Evolutionary conservation across 1,140 invertebrate genomes (phyloP).

Genomic region (Zaprionus tsacasi): DNA sequence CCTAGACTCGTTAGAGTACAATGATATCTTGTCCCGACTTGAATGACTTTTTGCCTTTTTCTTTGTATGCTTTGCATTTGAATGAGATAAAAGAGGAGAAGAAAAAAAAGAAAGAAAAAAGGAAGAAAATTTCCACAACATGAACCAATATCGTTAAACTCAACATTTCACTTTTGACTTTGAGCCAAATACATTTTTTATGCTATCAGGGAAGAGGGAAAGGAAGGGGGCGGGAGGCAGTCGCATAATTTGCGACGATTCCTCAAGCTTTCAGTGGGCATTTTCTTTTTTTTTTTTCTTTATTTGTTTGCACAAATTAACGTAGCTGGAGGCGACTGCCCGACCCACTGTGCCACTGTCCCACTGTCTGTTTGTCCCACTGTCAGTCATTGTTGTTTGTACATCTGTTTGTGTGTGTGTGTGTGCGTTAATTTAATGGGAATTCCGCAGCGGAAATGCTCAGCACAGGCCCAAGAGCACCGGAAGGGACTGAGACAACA

Average conservation of each 20-base stretch:
- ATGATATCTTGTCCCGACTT: background rate
- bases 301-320: slow-evolving; percentile 79
- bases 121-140: slow-evolving; percentile 21
- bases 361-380: slow-evolving; percentile 25
- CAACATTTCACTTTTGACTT: slow-evolving; percentile 67
- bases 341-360: slow-evolving; percentile 5
- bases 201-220: background rate
- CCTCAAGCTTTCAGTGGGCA: slow-evolving; percentile 29
- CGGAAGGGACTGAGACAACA: slow-evolving; percentile 34
- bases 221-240: background rate
- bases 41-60: background rate
- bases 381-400: slow-evolving; percentile 23
- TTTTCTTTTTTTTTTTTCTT: slow-evolving; percentile 52
- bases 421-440: slow-evolving; percentile 75
- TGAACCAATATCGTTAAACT: slow-evolving; percentile 50
- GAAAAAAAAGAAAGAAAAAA: slow-evolving; percentile 3
- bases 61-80: slow-evolving; percentile 20
- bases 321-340: slow-evolving; percentile 55
- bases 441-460: slow-evolving; percentile 77
- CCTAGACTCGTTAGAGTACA: background rate
- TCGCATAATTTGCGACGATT: slow-evolving; percentile 38
- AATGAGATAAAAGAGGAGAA: background rate
- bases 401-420: slow-evolving; percentile 9
- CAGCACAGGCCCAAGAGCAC: slow-evolving; percentile 31
- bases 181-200: slow-evolving; percentile 34